Base-by-base conservation (phyloP, 1,140 invertebrate species). In the Homalodisca vitripennis region DNA sequence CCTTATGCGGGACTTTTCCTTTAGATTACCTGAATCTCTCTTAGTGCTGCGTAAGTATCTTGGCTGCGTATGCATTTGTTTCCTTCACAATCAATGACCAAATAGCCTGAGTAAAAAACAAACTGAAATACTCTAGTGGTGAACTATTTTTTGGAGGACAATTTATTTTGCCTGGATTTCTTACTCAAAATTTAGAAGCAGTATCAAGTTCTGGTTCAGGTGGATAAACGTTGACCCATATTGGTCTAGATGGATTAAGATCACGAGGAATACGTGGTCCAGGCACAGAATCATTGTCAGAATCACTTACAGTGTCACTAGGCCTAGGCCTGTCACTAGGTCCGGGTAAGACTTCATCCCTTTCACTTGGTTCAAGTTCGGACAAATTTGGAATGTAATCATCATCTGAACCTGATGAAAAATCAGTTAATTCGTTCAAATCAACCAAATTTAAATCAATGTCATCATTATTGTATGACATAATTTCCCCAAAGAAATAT, bases 41-140 rank as follows among this genome's bases (percentile, higher is more conserved):
- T 30, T 27, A 27, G 12, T 30, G 3, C 57, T 24, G n/a, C n/a
- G n/a, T n/a, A 29, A 31, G 6, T 62, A 14, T 26, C 6, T 30
- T 29, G 22, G 12, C 22, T 10, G 24, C 27, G 29, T 26, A 62
- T 62, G 14, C 29, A 62, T 62, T 31, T 27, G 57, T 62, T 62
- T 62, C 57, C 29, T 29, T 30, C 29, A 62, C 57, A 10, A 62
- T 10, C 14, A 62, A 17, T 10, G 6, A 26, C 57, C 57, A 62
- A 30, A 62, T 62, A 13, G 27, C 12, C 13, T 62, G 6, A 10
- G 57, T 29, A 29, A 62, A 62, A 29, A 62, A 62, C 6, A 62
- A 22, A 30, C 22, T 13, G 20, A 62, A 62, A 29, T 62, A 62
- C 13, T 27, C 14, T 26, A 62, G 3, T 26, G 57, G 48, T 6